Evolutionary conservation across 2,113 vertebrate genomes (phyloP).

Genomic region (Prinia subflava): DNA sequence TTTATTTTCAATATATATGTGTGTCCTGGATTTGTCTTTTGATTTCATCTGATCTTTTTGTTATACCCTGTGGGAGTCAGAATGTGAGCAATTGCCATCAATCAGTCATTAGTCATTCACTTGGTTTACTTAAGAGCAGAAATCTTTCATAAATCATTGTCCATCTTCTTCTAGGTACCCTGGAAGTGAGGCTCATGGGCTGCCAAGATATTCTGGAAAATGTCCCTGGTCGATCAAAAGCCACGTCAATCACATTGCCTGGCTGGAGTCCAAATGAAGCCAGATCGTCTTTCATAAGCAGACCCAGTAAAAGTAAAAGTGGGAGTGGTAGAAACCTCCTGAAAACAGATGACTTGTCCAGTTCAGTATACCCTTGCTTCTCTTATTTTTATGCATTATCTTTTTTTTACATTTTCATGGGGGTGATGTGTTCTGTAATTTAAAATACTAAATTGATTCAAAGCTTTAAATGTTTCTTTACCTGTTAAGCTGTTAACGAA

Average conservation of each 20-base stretch:
- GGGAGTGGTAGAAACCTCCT: slow-evolving; percentile 89
- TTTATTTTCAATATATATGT: not conserved
- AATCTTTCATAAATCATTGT: not conserved
- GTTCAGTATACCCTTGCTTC: slow-evolving; percentile 79
- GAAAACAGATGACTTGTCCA: slow-evolving; percentile 95
- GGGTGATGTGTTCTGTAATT: not conserved
- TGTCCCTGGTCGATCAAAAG: slow-evolving; percentile 94
- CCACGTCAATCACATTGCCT: slow-evolving; percentile 85
- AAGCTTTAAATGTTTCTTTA: not conserved
- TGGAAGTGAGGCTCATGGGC: slow-evolving; percentile 98
- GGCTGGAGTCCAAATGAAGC: slow-evolving; percentile 97
- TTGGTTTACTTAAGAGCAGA: not conserved
- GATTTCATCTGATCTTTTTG: not conserved
- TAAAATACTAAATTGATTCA: not conserved
- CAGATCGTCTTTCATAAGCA: slow-evolving; percentile 94
- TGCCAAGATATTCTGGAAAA: slow-evolving; percentile 98
- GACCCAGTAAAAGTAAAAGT: slow-evolving; percentile 89
- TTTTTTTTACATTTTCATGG: not conserved
- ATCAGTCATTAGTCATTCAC: not conserved
- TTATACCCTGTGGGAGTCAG: not conserved
- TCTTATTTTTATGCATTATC: not conserved
- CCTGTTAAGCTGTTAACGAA: not conserved
- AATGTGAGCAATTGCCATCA: not conserved
- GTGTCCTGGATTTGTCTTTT: not conserved
- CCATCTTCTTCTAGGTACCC: slow-evolving; percentile 79